Evolutionary conservation across 2,888 invertebrate genomes (phyloP), one percentile per base, ranked within the genome.

Genomic region (Cyaniris semiargus): DNA sequence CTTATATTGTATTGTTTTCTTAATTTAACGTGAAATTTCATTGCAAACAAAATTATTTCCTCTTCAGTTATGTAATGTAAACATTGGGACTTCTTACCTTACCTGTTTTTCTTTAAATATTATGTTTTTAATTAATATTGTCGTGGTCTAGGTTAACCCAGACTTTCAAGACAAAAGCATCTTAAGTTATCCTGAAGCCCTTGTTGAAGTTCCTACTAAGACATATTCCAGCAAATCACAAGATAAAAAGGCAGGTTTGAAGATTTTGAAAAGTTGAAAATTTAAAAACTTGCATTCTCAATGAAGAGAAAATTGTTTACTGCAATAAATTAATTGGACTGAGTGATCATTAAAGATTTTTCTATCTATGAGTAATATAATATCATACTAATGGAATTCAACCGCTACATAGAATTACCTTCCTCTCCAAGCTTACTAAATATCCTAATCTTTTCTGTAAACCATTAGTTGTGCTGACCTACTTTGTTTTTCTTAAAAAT

Each of bases 1-100:
- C 3, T 23, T 18, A 8, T 74, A n/a, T n/a, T n/a, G 23, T 27
- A 74, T 74, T 74, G 74, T 74, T 27, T 53, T 74, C 48, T 53
- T 15, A 74, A 53, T 74, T 48, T 4, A 23, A 27, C 13, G 27
- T 53, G 38, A 21, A n/a, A 60, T 23, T 60, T 60, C 23, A 23
- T 60, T 18, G 27, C 15, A 66, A 66, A 66, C 18, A 66, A 27
- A 18, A 66, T 31, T 66, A 31, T 27, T 21, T 31, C 6, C 15
- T 27, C 27, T 27, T 27, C 13, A 66, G 15, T 27, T 66, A 66
- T 27, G 6, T 66, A 66, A 31, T 23, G 13, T 66, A 66, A 66
- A 66, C 27, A 27, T 10, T 23, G 13, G 27, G 10, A 27, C 23
- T 66, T 27, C 23, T 13, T 27, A 48, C 13, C 3, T 34, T 34